These are phyloP conservation scores for Dendrocincla fuliginosa DNA, from an alignment of 2,797 vertebrate species.

Conservation along the genomic window DNA sequence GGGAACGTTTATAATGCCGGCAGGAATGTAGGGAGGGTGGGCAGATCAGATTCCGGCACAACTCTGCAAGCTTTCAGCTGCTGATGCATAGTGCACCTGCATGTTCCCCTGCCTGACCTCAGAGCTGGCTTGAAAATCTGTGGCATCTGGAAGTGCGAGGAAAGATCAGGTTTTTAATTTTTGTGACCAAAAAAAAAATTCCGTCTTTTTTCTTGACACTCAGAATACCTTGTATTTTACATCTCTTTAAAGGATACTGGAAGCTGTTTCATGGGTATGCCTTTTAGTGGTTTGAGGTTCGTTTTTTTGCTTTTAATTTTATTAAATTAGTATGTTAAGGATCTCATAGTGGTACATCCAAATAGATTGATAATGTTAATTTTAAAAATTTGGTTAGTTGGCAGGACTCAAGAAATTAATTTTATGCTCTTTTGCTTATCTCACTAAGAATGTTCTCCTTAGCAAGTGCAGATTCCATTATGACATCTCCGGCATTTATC, in stretches of 20 bases:
- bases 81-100: conserved; percentile 79
- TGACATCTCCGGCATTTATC: background rate
- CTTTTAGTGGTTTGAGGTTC: background rate
- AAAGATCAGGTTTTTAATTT: conserved; percentile 60
- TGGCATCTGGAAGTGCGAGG: conserved; percentile 70
- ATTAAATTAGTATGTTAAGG: background rate
- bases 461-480: background rate
- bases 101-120: conserved; percentile 74
- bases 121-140: conserved; percentile 66
- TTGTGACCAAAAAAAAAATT: background rate
- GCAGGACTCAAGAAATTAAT: background rate
- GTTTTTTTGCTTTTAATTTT: background rate
- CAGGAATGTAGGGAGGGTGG: conserved; percentile 81
- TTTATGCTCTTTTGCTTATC: conserved; percentile 27
- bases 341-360: background rate
- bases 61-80: conserved; percentile 78
- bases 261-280: background rate
- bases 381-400: background rate
- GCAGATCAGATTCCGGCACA: conserved; percentile 81
- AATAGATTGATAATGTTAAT: background rate
- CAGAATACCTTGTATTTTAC: background rate
- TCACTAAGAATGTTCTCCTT: conserved; percentile 15
- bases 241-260: background rate
- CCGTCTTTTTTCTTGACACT: background rate
- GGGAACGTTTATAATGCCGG: conserved; percentile 72